A percentile compares a stretch with the other conserved stretches of the same genome.
phyloP scores from a whole-genome alignment of 2,113 vertebrate species.

The Oreochromis spilurus region DNA sequence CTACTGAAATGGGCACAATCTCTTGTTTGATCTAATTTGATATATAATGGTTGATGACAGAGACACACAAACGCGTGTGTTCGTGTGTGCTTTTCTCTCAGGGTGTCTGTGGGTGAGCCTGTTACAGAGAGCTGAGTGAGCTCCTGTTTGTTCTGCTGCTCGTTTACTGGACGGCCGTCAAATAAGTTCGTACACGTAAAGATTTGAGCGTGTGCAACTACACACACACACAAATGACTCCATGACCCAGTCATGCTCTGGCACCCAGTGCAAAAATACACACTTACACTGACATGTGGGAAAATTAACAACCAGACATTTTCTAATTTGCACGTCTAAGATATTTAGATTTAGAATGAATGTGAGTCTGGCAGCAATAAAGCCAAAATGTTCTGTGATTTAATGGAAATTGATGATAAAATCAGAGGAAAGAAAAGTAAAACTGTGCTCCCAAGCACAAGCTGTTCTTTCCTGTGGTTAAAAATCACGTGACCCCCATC shows the following conservation, averaged over 20 bases:
- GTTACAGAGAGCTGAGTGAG: not conserved
- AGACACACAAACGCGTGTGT: not conserved
- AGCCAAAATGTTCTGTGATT: not conserved
- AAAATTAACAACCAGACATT: not conserved
- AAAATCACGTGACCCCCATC: not conserved
- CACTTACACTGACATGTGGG: not conserved
- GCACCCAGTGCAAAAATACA: not conserved
- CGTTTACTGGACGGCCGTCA: not conserved
- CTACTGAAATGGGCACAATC: not conserved
- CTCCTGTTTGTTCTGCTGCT: not conserved
- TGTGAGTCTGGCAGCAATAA: not conserved
- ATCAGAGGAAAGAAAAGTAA: not conserved
- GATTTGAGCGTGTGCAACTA: not conserved
- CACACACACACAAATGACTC: not conserved
- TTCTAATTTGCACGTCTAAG: not conserved
- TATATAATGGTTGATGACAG: slow-evolving; percentile 50
- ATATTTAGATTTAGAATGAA: not conserved
- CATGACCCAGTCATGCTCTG: not conserved
- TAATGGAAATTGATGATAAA: not conserved
- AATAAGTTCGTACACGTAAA: not conserved
- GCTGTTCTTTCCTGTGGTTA: not conserved
- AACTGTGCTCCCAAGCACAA: not conserved
- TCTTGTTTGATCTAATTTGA: slow-evolving; percentile 56
- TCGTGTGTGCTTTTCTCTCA: not conserved
- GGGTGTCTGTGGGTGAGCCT: not conserved